These are phyloP conservation scores for Tribolium madens DNA, from an alignment of 1,140 invertebrate genomes.

Conservation along the genomic window DNA sequence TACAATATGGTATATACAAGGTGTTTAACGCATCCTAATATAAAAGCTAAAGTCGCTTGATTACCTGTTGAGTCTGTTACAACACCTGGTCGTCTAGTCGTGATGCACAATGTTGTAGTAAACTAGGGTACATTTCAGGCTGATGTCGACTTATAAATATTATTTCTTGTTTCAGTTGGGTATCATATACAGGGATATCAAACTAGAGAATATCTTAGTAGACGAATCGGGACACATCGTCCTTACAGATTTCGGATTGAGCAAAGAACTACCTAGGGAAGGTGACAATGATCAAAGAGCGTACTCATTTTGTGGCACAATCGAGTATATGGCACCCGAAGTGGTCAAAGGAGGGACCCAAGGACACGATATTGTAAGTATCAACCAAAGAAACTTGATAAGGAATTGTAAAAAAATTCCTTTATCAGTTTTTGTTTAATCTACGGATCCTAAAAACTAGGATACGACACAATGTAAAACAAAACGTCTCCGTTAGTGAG, in stretches of 20 bases:
- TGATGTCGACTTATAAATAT: background rate
- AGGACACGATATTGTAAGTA: slow-evolving; percentile 91
- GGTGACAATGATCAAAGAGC: slow-evolving; percentile 78
- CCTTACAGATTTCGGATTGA: slow-evolving; percentile 91
- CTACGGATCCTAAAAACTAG: too few species aligned
- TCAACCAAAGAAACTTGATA: background rate
- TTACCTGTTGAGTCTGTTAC: slow-evolving; percentile 21
- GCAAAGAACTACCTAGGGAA: slow-evolving; percentile 77
- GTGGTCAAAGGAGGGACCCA: slow-evolving; percentile 84
- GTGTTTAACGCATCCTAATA: background rate
- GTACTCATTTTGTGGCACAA: slow-evolving; percentile 98
- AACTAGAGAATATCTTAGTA: slow-evolving; percentile 92
- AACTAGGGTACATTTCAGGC: slow-evolving; percentile 7
- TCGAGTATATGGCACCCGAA: slow-evolving; percentile 97
- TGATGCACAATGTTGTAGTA: background rate
- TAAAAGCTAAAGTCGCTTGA: slow-evolving; percentile 21
- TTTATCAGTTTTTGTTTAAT: background rate
- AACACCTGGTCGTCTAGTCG: slow-evolving; percentile 43
- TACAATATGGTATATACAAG: slow-evolving; percentile 29
- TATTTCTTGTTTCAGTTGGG: slow-evolving; percentile 76
- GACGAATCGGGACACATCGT: slow-evolving; percentile 91
- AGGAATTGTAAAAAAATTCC: background rate
- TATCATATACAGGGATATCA: slow-evolving; percentile 97
- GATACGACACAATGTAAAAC: too few species aligned
- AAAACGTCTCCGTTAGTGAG: too few species aligned